phyloP scores from a whole-genome alignment of 2,113 vertebrate species.

The Tyto alba region DNA sequence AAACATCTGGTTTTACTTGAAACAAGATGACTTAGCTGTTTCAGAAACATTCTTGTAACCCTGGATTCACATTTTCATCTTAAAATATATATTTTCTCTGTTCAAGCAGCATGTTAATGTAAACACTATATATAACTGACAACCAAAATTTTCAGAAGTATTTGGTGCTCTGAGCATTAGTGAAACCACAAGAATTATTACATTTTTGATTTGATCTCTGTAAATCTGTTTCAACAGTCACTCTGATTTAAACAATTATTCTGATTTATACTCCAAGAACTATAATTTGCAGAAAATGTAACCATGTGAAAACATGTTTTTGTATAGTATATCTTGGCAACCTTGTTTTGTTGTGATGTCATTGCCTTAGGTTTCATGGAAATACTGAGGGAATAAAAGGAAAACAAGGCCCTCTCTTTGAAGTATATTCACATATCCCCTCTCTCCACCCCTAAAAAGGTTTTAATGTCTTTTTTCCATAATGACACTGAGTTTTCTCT shows the following conservation, averaged over 20 bases:
- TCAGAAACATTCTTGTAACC: slow-evolving; percentile 81
- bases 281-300: slow-evolving; percentile 82
- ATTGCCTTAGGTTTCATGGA: slow-evolving; percentile 71
- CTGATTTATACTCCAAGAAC: slow-evolving; percentile 82
- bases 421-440: slow-evolving; percentile 22
- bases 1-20: slow-evolving; percentile 88
- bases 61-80: slow-evolving; percentile 81
- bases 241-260: slow-evolving; percentile 83
- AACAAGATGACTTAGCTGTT: slow-evolving; percentile 83
- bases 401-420: slow-evolving; percentile 58
- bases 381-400: slow-evolving; percentile 57
- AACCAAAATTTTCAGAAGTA: slow-evolving; percentile 77
- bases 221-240: slow-evolving; percentile 83
- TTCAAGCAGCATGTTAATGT: slow-evolving; percentile 78
- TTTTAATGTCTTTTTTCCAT: slow-evolving; percentile 21
- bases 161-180: slow-evolving; percentile 72
- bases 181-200: slow-evolving; percentile 79
- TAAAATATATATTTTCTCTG: slow-evolving; percentile 81
- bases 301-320: slow-evolving; percentile 80
- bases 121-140: slow-evolving; percentile 81
- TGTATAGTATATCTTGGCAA: slow-evolving; percentile 78
- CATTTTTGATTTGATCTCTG: slow-evolving; percentile 81
- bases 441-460: not conserved
- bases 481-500: slow-evolving; percentile 22
- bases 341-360: slow-evolving; percentile 78